Percentiles rank a stretch among this genome's conserved stretches.
Conservation (phyloP, 1,140 invertebrate species). For the Neotoxoptera formosana region DNA sequence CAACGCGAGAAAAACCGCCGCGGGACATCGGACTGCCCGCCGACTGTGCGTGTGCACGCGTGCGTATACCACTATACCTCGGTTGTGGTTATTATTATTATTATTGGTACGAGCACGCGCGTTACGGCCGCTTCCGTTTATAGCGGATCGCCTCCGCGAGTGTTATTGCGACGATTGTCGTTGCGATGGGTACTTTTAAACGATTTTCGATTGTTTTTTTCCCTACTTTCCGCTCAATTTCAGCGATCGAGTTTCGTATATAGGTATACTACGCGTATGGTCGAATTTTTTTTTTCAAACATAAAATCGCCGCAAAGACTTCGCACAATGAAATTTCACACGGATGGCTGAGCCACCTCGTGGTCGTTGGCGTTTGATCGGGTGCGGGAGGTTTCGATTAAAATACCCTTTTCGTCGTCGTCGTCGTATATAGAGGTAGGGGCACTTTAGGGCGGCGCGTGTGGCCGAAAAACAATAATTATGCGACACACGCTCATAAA, state of each 20-base stretch:
- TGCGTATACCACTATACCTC: neutral
- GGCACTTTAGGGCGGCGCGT: no score
- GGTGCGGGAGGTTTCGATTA: neutral
- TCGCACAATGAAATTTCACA: neutral
- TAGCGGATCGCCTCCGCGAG: neutral
- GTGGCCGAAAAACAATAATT: neutral
- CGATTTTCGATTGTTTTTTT: slow-evolving; percentile 10
- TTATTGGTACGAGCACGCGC: neutral
- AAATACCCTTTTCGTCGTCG: no score
- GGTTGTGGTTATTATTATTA: neutral
- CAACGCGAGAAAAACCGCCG: slow-evolving; percentile 32
- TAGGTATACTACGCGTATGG: no score
- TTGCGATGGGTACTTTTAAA: slow-evolving; percentile 16
- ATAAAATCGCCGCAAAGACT: neutral
- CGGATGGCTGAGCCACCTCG: neutral
- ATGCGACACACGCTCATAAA: neutral
- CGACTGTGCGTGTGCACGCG: slow-evolving; percentile 22
- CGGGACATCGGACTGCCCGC: slow-evolving; percentile 31
- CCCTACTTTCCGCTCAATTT: neutral
- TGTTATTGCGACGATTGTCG: neutral
- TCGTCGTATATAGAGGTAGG: neutral
- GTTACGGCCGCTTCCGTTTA: neutral
- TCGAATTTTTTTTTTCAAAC: neutral
- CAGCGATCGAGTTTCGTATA: neutral
- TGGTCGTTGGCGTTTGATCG: neutral